A percentile compares a stretch with the other conserved stretches of the same genome.
phyloP scores from a whole-genome alignment of 2,888 invertebrate species.

The Cenopis cana region DNA sequence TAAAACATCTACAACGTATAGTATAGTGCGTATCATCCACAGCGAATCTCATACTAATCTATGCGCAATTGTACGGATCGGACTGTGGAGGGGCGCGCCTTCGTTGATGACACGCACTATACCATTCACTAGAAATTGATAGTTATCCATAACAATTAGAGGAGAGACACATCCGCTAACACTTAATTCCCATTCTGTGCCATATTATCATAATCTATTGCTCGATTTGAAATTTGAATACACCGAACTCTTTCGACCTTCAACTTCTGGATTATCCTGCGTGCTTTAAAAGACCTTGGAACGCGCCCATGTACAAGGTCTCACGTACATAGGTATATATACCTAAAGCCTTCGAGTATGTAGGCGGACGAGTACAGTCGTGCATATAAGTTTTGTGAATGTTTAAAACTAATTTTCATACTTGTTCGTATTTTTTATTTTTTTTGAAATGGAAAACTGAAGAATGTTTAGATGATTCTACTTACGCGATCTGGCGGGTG shows the following conservation, averaged over 20 bases:
- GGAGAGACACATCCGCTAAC: conserved; percentile 23
- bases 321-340: conserved; percentile 57
- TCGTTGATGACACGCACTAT: too few species aligned
- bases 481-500: too few species aligned
- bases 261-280: conserved; percentile 70
- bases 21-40: too few species aligned
- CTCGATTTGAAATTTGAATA: conserved; percentile 56
- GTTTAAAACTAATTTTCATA: not conserved
- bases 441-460: too few species aligned
- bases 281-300: conserved; percentile 73
- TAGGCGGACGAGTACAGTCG: conserved; percentile 44
- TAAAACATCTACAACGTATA: too few species aligned
- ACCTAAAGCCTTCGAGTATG: conserved; percentile 39
- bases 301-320: conserved; percentile 60
- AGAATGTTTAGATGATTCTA: too few species aligned
- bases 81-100: too few species aligned
- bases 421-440: too few species aligned
- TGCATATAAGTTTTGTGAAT: conserved; percentile 20
- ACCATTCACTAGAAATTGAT: too few species aligned
- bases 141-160: conserved; percentile 2
- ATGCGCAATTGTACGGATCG: too few species aligned
- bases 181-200: conserved; percentile 32
- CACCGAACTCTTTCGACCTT: conserved; percentile 57
- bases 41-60: too few species aligned
- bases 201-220: conserved; percentile 41